phyloP scores from a whole-genome alignment of 2,888 invertebrate genomes.

The Agrotis segetum region DNA sequence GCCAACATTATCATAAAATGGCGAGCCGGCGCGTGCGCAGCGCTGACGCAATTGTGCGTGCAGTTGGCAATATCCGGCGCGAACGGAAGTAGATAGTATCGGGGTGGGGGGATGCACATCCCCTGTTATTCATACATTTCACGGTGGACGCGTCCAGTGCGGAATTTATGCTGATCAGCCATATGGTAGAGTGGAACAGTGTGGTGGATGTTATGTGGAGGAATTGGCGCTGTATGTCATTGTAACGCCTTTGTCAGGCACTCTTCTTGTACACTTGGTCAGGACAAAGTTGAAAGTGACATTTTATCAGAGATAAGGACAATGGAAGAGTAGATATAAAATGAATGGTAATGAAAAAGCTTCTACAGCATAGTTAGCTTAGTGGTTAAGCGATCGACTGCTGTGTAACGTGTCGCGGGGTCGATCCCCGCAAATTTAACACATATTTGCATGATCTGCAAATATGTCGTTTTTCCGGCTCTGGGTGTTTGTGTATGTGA shows the following conservation, averaged over 20 bases:
- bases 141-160: slow-evolving; percentile 56
- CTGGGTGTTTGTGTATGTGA: too few relatives aligned
- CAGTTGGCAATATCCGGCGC: slow-evolving; percentile 72
- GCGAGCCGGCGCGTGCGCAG: slow-evolving; percentile 61
- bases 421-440: too few relatives aligned
- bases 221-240: not conserved
- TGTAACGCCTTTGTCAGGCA: not conserved
- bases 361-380: too few relatives aligned
- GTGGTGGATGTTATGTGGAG: not conserved
- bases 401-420: too few relatives aligned
- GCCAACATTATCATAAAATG: slow-evolving; percentile 57
- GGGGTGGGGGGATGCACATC: slow-evolving; percentile 65
- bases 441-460: too few relatives aligned
- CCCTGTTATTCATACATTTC: slow-evolving; percentile 60
- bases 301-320: too few relatives aligned
- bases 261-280: not conserved
- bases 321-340: too few relatives aligned
- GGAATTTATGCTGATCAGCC: slow-evolving; percentile 64
- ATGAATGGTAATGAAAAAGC: too few relatives aligned
- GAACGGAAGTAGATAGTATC: slow-evolving; percentile 69
- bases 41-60: slow-evolving; percentile 64
- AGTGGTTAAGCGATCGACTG: too few relatives aligned
- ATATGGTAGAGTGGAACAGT: slow-evolving; percentile 50
- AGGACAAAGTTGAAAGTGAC: too few relatives aligned
- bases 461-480: too few relatives aligned